Evolutionary conservation across 2,888 invertebrate species (phyloP).

Genomic region (Leucophenga maculata): DNA sequence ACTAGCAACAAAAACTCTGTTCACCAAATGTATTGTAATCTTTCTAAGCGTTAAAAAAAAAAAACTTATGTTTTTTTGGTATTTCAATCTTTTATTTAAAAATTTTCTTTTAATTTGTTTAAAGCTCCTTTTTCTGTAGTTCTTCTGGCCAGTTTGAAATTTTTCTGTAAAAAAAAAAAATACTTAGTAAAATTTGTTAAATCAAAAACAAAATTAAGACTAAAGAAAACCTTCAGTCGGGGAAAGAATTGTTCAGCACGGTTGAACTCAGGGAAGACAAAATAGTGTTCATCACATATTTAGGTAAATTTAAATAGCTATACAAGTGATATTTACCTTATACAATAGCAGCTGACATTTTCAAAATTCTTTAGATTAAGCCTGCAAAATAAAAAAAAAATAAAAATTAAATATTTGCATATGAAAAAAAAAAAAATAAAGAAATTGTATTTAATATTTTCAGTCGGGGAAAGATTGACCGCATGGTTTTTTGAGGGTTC

Average conservation of each 20-base stretch:
- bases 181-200: not conserved
- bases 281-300: not conserved
- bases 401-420: too few species aligned
- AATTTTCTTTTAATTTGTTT: not conserved
- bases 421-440: too few species aligned
- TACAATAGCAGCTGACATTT: too few species aligned
- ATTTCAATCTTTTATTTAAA: not conserved
- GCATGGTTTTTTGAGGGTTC: conserved; percentile 58
- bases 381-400: too few species aligned
- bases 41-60: not conserved
- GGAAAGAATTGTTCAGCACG: conserved; percentile 45
- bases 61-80: not conserved
- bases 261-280: conserved; percentile 38
- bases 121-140: not conserved
- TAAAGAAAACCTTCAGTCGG: not conserved
- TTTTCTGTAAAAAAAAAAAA: conserved; percentile 8
- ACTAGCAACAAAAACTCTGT: too few species aligned
- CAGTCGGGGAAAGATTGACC: conserved; percentile 37
- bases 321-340: too few species aligned
- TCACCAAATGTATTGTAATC: too few species aligned
- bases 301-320: too few species aligned
- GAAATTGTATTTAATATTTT: not conserved
- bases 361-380: too few species aligned
- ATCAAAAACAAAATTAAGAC: not conserved
- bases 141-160: not conserved